phyloP scores from a whole-genome alignment of 1,140 invertebrate genomes.

The Coenobita brevimanus region DNA sequence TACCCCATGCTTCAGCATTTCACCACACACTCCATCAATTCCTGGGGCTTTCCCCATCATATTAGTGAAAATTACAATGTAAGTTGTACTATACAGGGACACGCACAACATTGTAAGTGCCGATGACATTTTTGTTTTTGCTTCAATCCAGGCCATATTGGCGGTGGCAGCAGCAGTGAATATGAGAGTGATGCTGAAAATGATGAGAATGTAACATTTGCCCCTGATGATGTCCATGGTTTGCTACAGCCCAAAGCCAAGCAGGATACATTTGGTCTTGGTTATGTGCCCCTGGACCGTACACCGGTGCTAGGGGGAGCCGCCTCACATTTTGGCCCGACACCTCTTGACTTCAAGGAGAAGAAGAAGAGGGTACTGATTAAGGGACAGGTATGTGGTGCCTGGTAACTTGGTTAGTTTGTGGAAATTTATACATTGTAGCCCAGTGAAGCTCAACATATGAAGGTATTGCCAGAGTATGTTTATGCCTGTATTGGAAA shows the following conservation, averaged over 20 bases:
- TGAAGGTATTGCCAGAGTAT: too few relatives aligned
- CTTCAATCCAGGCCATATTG: background rate
- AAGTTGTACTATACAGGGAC: conserved; percentile 70
- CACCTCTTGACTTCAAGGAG: conserved; percentile 75
- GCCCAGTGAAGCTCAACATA: too few relatives aligned
- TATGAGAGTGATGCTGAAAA: conserved; percentile 22
- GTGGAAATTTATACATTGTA: too few relatives aligned
- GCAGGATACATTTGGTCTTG: conserved; percentile 86
- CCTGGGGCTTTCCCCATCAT: too few relatives aligned
- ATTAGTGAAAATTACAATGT: too few relatives aligned
- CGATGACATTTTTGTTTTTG: background rate
- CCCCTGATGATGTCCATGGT: conserved; percentile 88
- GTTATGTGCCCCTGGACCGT: conserved; percentile 88
- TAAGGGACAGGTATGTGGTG: conserved; percentile 78
- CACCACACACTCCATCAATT: too few relatives aligned
- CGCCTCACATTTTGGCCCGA: conserved; percentile 73
- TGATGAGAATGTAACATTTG: conserved; percentile 79
- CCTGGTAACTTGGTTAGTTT: too few relatives aligned
- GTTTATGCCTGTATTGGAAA: too few relatives aligned
- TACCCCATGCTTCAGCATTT: too few relatives aligned
- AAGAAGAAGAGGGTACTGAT: conserved; percentile 85
- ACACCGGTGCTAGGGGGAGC: conserved; percentile 76
- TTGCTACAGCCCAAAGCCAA: conserved; percentile 82
- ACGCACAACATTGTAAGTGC: background rate
- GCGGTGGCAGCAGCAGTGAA: conserved; percentile 3